Conservation (phyloP, 2,888 invertebrate species). For the Mechanitis messenoides region DNA sequence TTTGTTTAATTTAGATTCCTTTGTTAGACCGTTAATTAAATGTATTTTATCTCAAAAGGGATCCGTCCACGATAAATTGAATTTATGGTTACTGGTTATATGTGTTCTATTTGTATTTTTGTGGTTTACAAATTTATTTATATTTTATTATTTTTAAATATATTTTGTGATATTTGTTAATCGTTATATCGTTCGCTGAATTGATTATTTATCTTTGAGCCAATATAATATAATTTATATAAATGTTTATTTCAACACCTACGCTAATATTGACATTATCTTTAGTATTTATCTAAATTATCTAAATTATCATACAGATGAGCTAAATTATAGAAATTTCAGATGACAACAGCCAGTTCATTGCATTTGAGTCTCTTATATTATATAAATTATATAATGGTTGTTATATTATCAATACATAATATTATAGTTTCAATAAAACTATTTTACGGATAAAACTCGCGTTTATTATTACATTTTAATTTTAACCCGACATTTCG, state of each 20-base stretch:
- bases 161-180: not conserved
- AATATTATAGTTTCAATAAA: too few species aligned
- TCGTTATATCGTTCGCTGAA: not conserved
- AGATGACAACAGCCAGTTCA: too few species aligned
- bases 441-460: too few species aligned
- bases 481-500: too few species aligned
- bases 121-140: not conserved
- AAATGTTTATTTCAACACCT: not conserved
- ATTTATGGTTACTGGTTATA: constrained; percentile 17
- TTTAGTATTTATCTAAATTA: not conserved
- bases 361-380: too few species aligned
- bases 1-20: constrained; percentile 19
- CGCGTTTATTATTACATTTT: too few species aligned
- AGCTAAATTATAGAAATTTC: too few species aligned
- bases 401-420: too few species aligned
- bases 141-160: not conserved
- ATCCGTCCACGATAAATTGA: constrained; percentile 13
- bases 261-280: not conserved
- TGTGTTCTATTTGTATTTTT: constrained; percentile 8
- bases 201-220: not conserved
- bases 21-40: constrained; percentile 21
- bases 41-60: constrained; percentile 15
- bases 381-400: too few species aligned
- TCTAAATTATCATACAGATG: too few species aligned
- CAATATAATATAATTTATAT: not conserved